phyloP scores from a whole-genome alignment of 35 echinoderm and acorn worm species.

The Chiridota heheva region DNA sequence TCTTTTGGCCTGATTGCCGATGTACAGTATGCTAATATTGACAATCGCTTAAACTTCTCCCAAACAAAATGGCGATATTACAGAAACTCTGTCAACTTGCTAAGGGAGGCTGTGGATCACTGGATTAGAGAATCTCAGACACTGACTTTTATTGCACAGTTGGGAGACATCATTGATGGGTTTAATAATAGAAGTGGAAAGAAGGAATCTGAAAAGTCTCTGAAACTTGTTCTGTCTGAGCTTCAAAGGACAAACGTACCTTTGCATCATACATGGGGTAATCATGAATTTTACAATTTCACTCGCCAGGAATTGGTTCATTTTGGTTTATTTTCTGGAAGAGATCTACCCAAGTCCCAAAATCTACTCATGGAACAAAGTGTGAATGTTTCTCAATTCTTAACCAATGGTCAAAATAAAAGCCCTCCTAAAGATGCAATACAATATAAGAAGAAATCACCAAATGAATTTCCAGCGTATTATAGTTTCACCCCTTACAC shows the following conservation, averaged over 20 bases:
- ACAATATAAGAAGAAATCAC: conserved; percentile 2
- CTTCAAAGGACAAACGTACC: conserved; percentile 44
- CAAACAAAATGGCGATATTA: conserved; percentile 65
- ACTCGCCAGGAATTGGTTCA: conserved; percentile 53
- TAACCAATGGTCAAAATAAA: neutral
- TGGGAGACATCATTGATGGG: conserved; percentile 89
- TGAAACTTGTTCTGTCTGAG: conserved; percentile 40
- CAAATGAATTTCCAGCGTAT: conserved; percentile 25
- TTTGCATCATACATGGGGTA: conserved; percentile 70
- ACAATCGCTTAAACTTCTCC: conserved; percentile 50
- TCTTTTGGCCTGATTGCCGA: conserved; percentile 87
- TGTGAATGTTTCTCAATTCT: neutral
- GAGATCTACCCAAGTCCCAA: neutral
- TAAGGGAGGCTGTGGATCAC: conserved; percentile 49
- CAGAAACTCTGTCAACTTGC: conserved; percentile 44
- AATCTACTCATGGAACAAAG: neutral
- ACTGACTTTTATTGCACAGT: conserved; percentile 59
- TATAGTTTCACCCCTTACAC: conserved; percentile 72
- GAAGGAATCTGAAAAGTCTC: conserved; percentile 10
- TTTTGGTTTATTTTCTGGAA: conserved; percentile 36
- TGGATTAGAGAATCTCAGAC: conserved; percentile 49
- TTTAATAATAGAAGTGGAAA: conserved; percentile 56
- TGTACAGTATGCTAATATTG: conserved; percentile 85
- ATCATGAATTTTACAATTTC: conserved; percentile 95
- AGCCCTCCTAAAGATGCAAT: neutral